phyloP scores from a whole-genome alignment of 2,888 invertebrate genomes.

The Agrypnus murinus region DNA sequence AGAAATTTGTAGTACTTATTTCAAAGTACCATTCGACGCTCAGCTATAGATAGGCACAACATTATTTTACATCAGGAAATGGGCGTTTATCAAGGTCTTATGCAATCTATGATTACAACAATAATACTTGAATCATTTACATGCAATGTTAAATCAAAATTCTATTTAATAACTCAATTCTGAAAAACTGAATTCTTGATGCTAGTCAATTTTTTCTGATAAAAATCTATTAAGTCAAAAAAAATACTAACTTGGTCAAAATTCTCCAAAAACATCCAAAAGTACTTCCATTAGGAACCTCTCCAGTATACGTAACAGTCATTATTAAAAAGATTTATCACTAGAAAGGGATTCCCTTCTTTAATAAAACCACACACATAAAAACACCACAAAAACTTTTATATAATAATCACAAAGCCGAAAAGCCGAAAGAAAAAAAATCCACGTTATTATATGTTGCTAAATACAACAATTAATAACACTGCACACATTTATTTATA shows the following conservation, averaged over 20 bases:
- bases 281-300: slow-evolving; percentile 93
- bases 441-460: background rate
- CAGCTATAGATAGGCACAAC: background rate
- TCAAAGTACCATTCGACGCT: slow-evolving; percentile 10
- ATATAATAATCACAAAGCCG: too few relatives aligned
- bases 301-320: slow-evolving; percentile 93
- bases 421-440: background rate
- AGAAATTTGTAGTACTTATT: background rate
- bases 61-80: slow-evolving; percentile 18
- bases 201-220: too few relatives aligned
- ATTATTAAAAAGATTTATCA: slow-evolving; percentile 72
- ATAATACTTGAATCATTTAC: background rate
- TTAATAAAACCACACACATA: slow-evolving; percentile 31
- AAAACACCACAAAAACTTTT: slow-evolving; percentile 16
- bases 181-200: too few relatives aligned
- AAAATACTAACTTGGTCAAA: slow-evolving; percentile 84
- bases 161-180: too few relatives aligned
- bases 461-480: too few relatives aligned
- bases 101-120: slow-evolving; percentile 20
- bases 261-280: slow-evolving; percentile 96
- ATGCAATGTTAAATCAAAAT: background rate
- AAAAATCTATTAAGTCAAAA: too few relatives aligned
- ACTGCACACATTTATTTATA: slow-evolving; percentile 2
- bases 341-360: background rate
- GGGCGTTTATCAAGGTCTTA: slow-evolving; percentile 25